Evolutionary conservation across 2,797 vertebrate species (phyloP), one percentile per base, ranked within the genome.

Genomic region (Gymnocypris eckloni): DNA sequence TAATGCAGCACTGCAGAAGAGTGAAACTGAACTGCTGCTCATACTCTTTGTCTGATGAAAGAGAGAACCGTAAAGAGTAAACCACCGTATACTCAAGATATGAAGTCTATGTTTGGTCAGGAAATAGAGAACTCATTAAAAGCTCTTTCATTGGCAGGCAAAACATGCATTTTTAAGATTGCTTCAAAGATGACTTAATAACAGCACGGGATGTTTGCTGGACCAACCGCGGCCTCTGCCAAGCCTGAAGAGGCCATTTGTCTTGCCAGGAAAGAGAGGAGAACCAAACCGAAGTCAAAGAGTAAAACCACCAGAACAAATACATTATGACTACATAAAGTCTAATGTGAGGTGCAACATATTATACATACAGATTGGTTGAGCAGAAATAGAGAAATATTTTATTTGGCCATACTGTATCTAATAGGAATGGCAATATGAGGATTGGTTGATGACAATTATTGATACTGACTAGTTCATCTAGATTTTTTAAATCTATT

Each of bases 221-320:
- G 77, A 73, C 67, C 67, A 87, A 79, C 52, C 48, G 70, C 79
- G 70, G 72, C 70, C 75, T 78, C 73, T 78, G 79, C 82, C 89
- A 85, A 85, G 76, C 64, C 45, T 81, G 82, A 88, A 87, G 79
- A 85, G 73, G 48, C 20, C 33, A 59, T 66, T 80, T 41, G 71
- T 84, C 59, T 18, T 71, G 48, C 72, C 59, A 76, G 81, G 41
- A 82, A 59, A 28, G 28, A 39, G 41, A 72, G 82, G 69, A 28
- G 12, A 52, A 50, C 13, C 13, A 73, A 48, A 78, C 72, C 9
- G 52, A 33, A 48, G 18, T 12, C 7, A 50, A 81, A 45, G 22
- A 61, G 15, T 78, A 22, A 61, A 76, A 72, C 52, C 39, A 69
- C 48, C 45, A 86, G 59, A 84, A 69, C 79, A 80, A 85, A 79